Base-by-base conservation (phyloP, 2,113 vertebrate genomes). In the Callorhinus ursinus region DNA sequence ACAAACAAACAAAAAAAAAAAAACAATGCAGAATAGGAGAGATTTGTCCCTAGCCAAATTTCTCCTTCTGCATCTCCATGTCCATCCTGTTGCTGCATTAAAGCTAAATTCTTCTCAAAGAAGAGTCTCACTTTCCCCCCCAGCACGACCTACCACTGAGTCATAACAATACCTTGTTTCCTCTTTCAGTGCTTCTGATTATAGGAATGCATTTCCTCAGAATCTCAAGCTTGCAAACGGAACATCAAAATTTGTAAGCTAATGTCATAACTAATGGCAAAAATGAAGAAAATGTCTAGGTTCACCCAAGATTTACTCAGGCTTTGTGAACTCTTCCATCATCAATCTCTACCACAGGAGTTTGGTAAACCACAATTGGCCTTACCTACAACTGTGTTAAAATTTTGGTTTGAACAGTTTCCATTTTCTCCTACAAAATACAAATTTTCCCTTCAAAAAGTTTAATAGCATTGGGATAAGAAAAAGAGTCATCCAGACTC, bases 41-140 rank as follows among this genome's bases (percentile, higher is more conserved):
- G 7, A 95, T 84, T 92, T 87, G 83, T 82, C 83, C 46, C 69
- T 67, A 55, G 87, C 69, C 67, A 87, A 61, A 46, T 76, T 77
- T 87, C 65, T 96, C 53, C 72, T 81, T 77, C 72, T 87, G 46
- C 55, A 1, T 82, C 26, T 76, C 53, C 53, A 74, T 31, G 61
- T 67, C 65, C 31, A 67, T 28, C 49, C 90, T 12, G 71, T 39
- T 76, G 69, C 69, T 76, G 49, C 86, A 42, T 84, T 80, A 87
- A 92, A 92, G 72, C 79, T 88, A 84, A 84, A 77, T 88, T 88
- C 53, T 90, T 88, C 42, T 96, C 65, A 92, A 63, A 93, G 77
- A 77, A 69, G 67, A 51, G 39, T 88, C 83, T 92, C 89, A 80
- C 89, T 80, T 95, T 87, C 65, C 36, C 36, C 36, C 36, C 2